Percentiles rank a stretch among this genome's conserved stretches.
phyloP scores from a whole-genome alignment of 2,797 vertebrate species.

The Tapera naevia region DNA sequence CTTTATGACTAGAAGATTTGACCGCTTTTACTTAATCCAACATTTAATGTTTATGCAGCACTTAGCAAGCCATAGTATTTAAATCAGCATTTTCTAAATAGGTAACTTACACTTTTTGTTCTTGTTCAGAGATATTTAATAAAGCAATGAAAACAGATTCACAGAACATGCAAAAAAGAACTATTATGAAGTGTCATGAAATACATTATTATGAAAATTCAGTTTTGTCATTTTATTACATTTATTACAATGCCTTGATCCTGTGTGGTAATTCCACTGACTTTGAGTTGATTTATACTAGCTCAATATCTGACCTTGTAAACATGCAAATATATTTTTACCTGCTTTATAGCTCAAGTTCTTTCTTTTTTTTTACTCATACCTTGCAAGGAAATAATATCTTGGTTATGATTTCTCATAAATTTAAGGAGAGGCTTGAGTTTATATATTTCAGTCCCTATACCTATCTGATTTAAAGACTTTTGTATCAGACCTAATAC shows the following conservation, averaged over 20 bases:
- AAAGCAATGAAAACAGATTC: constrained; percentile 52
- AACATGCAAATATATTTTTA: constrained; percentile 45
- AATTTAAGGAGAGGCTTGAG: constrained; percentile 1
- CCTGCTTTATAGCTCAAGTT: constrained; percentile 28
- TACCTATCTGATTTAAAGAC: neutral
- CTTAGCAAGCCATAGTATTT: constrained; percentile 41
- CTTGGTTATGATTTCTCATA: neutral
- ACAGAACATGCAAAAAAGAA: constrained; percentile 5
- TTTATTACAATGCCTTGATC: constrained; percentile 33
- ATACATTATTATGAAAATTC: constrained; percentile 23
- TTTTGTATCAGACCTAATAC: neutral
- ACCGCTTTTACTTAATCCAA: constrained; percentile 42
- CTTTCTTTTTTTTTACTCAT: constrained; percentile 8
- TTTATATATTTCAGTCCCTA: neutral
- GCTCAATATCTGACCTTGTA: constrained; percentile 54
- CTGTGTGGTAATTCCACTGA: constrained; percentile 13
- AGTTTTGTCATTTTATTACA: constrained; percentile 28
- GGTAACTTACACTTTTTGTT: constrained; percentile 6
- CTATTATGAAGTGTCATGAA: neutral
- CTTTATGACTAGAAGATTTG: constrained; percentile 19
- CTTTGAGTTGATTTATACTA: constrained; percentile 45
- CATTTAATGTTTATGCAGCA: constrained; percentile 29
- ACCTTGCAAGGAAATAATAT: constrained; percentile 12
- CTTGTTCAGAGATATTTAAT: constrained; percentile 24
- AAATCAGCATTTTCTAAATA: constrained; percentile 41